Evolutionary conservation across 2,888 invertebrate genomes (phyloP), one percentile per base, ranked within the genome.

Genomic region (Thereva unica): DNA sequence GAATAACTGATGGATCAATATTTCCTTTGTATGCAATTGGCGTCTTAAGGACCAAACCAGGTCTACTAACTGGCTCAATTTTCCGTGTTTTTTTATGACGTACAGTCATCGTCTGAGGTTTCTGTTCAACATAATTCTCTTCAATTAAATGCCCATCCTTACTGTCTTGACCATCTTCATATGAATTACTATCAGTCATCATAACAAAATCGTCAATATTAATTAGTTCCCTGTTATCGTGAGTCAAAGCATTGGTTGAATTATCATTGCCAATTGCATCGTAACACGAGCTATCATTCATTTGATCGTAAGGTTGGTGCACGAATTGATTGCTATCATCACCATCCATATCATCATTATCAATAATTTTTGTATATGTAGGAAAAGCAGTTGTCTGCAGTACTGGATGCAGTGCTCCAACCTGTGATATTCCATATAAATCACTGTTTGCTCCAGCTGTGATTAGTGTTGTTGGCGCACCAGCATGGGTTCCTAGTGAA

Each of bases 1-100:
- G 93, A 82, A 94, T 89, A 76, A 93, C 91, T 71, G 91, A 90
- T 69, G 92, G 86, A 83, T 93, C 92, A 66, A 89, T 89, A 78
- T 89, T 88, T 75, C 89, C 87, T 77, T 89, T 88, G 81, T 90
- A 90, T 57, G 90, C 90, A 71, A 90, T 90, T 68, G 90, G 90
- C 71, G 89, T 89, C 80, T 90, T 89, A 71, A 90, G 80, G 74
- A 89, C 88, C 69, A 90, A 82, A 64, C 88, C 89, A 64, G 90
- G 90, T 79, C 89, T 87, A 77, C 87, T 88, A 54, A 90, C 86
- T 45, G 89, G 89, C 77, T 88, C 89, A 72, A 89, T 89, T 82
- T 90, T 89, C 67, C 80, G 77, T 23, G 80, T 79, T 71, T 80
- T 80, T 70, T 71, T 71, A 50, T 66, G 65, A 64, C 53, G 57